A percentile compares a stretch with the other conserved stretches of the same genome.
Conservation (phyloP, 2,113 vertebrate species). For the Nannobrachium achirus region DNA sequence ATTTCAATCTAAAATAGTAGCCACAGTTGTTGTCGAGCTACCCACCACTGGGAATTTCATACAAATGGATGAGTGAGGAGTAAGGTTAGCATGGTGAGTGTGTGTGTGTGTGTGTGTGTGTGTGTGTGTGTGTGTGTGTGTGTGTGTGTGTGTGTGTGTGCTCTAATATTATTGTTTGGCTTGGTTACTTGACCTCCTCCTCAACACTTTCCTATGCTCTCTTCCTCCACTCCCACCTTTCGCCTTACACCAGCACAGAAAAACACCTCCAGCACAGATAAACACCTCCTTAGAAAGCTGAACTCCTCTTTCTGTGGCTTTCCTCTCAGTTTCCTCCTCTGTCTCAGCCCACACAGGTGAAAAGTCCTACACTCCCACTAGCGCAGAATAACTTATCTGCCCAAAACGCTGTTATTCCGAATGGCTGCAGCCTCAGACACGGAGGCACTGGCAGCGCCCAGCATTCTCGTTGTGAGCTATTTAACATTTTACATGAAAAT, state of each 20-base stretch:
- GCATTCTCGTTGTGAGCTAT: slow-evolving; percentile 40
- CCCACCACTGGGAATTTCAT: too few relatives aligned
- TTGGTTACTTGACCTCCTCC: neutral
- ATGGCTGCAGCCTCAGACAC: neutral
- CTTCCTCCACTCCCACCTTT: slow-evolving; percentile 18
- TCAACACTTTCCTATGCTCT: slow-evolving; percentile 1
- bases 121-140: slow-evolving; percentile 11
- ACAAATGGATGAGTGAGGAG: neutral
- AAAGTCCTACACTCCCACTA: slow-evolving; percentile 20
- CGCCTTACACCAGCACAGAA: slow-evolving; percentile 8
- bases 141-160: neutral
- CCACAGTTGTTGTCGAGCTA: too few relatives aligned
- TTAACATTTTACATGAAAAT: slow-evolving; percentile 53
- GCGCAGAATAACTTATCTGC: slow-evolving; percentile 13
- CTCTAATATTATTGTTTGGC: neutral
- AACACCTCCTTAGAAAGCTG: slow-evolving; percentile 22
- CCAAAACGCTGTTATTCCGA: slow-evolving; percentile 5
- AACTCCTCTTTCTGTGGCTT: slow-evolving; percentile 24
- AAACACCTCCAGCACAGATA: slow-evolving; percentile 19
- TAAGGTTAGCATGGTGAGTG: neutral
- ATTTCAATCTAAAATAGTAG: too few relatives aligned
- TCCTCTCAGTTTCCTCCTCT: neutral
- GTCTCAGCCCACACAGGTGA: slow-evolving; percentile 41
- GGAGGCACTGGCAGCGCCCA: slow-evolving; percentile 19
- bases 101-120: slow-evolving; percentile 10